Conservation (phyloP, 2,888 invertebrate species). For the Cancer borealis region DNA sequence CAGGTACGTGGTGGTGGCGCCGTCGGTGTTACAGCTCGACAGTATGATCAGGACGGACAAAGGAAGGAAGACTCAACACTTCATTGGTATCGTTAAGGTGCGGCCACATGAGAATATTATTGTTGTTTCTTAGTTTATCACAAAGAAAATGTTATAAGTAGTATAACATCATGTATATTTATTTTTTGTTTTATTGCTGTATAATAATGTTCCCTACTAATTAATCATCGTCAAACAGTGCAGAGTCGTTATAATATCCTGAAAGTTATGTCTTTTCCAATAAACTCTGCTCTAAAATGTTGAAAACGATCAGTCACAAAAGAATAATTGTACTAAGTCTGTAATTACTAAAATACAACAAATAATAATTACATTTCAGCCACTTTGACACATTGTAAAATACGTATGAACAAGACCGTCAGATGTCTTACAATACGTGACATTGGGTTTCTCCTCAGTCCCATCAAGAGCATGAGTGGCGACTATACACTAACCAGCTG, state of each 20-base stretch:
- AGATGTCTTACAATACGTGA: background rate
- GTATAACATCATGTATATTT: no score
- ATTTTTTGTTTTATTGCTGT: background rate
- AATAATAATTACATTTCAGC: background rate
- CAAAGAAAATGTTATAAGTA: background rate
- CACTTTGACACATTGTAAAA: no score
- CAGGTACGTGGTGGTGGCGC: constrained; percentile 20
- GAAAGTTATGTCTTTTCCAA: background rate
- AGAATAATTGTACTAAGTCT: background rate
- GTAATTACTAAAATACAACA: background rate
- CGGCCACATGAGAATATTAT: background rate
- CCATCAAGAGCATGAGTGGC: constrained; percentile 18
- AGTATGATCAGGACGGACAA: background rate
- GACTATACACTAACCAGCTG: constrained; percentile 53
- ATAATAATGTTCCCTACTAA: background rate
- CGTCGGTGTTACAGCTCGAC: background rate
- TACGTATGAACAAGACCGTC: background rate
- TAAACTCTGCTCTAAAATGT: background rate
- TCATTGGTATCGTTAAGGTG: constrained; percentile 30
- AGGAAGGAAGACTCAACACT: constrained; percentile 46
- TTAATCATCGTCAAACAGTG: background rate
- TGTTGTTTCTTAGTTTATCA: background rate
- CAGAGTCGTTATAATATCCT: background rate
- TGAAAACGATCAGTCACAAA: background rate
- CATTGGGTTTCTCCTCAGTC: constrained; percentile 6